A percentile compares a stretch with the other conserved stretches of the same genome.
These are phyloP conservation scores for Nesidiocoris tenuis DNA, from an alignment of 2,888 invertebrate genomes.

Conservation along the genomic window DNA sequence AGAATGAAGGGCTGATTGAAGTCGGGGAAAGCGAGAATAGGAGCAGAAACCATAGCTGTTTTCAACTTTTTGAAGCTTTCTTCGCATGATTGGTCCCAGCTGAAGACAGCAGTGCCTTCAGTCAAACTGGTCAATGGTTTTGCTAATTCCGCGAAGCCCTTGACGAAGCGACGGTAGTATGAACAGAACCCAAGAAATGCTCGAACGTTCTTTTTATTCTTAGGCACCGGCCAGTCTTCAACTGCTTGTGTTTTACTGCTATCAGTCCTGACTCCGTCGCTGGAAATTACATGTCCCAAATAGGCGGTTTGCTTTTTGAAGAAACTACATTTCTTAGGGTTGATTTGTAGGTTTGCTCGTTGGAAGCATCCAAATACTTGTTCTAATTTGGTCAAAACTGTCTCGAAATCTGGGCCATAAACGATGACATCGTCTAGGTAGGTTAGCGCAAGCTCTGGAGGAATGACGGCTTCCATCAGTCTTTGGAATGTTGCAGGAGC, in stretches of 20 bases:
- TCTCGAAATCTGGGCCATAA: not conserved
- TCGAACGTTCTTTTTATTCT: slow-evolving; percentile 42
- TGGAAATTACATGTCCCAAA: slow-evolving; percentile 47
- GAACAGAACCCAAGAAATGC: slow-evolving; percentile 51
- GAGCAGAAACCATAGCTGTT: not conserved
- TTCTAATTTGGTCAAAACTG: slow-evolving; percentile 41
- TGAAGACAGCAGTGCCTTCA: not conserved
- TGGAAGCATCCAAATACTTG: slow-evolving; percentile 47
- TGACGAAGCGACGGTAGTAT: slow-evolving; percentile 50
- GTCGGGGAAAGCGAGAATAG: not conserved
- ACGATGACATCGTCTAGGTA: slow-evolving; percentile 9
- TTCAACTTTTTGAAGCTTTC: not conserved
- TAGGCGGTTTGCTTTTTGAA: slow-evolving; percentile 39
- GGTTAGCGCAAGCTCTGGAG: not conserved
- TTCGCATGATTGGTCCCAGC: not conserved
- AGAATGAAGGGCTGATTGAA: not conserved
- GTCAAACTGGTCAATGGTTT: slow-evolving; percentile 7
- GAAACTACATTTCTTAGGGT: slow-evolving; percentile 42
- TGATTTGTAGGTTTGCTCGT: slow-evolving; percentile 49
- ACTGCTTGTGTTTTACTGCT: slow-evolving; percentile 48
- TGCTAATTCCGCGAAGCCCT: not conserved
- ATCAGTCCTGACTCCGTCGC: slow-evolving; percentile 47
- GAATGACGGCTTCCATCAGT: not conserved
- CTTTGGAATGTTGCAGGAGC: not conserved
- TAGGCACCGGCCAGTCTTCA: slow-evolving; percentile 48